Base-by-base conservation (phyloP, 2,888 invertebrate species). In the Acanthococcus lagerstroemiae region DNA sequence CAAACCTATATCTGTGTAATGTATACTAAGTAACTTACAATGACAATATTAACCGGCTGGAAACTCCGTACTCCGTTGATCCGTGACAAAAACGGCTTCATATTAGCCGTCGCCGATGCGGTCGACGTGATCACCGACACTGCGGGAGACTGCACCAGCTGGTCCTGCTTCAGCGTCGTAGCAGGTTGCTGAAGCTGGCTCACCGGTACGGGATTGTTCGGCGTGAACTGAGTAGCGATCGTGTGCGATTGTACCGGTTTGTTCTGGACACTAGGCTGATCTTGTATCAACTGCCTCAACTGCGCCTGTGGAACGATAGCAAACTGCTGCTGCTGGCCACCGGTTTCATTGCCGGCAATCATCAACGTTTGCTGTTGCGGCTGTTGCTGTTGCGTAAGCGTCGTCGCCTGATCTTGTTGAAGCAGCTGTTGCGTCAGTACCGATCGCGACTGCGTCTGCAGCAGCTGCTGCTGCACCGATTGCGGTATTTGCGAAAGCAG, bases 1-100 rank as follows among this genome's bases (percentile, higher is more conserved):
- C n/a, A n/a, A n/a, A n/a, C n/a, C n/a, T n/a, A n/a, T n/a, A n/a
- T n/a, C n/a, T n/a, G n/a, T n/a, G n/a, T n/a, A n/a, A n/a, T n/a
- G n/a, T n/a, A n/a, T n/a, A n/a, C n/a, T 5, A 58, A 45, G 26
- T 55, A 50, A 67, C 67, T 67, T 55, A 67, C 67, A 26, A 67
- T 30, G 7, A 56, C 57, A 9, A 65, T 44, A 24, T 57, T 63
- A 21, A 65, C 55, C 4, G 63, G 55, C 27, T 44, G 22, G 9
- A 57, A 30, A 48, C 19, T 48, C n/a, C 67, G 56, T 21, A 65
- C 48, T 6, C 67, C 67, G 48, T 68, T 68, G 17, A 68, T 68
- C n/a, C 68, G 54, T 4, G 68, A 60, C 27, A 56, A 25, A 12
- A 25, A 55, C 4, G 60, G 66, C 55, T 56, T 61, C 22, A 54